Evolutionary conservation across 2,888 invertebrate genomes (phyloP).

Genomic region (Protophormia terraenovae): DNA sequence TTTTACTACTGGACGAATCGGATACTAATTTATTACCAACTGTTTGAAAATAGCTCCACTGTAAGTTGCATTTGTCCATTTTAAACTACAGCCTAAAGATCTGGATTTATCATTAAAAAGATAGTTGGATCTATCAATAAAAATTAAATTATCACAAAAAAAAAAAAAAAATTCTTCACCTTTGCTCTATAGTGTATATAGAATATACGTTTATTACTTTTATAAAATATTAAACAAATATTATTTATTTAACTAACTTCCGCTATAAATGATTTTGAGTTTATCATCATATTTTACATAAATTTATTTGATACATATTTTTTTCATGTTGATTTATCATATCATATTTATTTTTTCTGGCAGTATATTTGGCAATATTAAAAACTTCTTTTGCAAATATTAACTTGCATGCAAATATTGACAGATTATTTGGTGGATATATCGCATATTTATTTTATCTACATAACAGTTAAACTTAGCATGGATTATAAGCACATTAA

Average conservation of each 20-base stretch:
- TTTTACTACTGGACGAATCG: too few species aligned
- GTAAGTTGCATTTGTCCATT: too few species aligned
- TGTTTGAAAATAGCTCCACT: too few species aligned
- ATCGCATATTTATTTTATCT: not conserved
- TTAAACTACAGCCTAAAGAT: too few species aligned
- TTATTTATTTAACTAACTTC: constrained; percentile 1
- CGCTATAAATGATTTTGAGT: not conserved
- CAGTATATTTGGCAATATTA: not conserved
- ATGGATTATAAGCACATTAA: not conserved
- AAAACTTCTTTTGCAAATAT: not conserved
- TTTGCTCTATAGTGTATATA: too few species aligned
- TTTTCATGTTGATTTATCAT: constrained; percentile 7
- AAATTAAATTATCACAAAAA: too few species aligned
- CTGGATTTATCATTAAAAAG: too few species aligned
- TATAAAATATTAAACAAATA: not conserved
- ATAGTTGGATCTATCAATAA: too few species aligned
- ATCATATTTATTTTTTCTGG: not conserved
- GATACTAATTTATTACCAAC: too few species aligned
- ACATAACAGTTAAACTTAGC: not conserved
- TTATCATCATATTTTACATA: not conserved
- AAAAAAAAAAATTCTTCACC: too few species aligned
- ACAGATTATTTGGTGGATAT: constrained; percentile 3
- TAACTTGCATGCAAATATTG: constrained; percentile 52
- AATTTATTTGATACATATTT: constrained; percentile 3
- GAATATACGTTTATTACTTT: not conserved